Conservation (phyloP, 35 echinoderm and acorn worm genomes). For the Hemicentrotus pulcherrimus region DNA sequence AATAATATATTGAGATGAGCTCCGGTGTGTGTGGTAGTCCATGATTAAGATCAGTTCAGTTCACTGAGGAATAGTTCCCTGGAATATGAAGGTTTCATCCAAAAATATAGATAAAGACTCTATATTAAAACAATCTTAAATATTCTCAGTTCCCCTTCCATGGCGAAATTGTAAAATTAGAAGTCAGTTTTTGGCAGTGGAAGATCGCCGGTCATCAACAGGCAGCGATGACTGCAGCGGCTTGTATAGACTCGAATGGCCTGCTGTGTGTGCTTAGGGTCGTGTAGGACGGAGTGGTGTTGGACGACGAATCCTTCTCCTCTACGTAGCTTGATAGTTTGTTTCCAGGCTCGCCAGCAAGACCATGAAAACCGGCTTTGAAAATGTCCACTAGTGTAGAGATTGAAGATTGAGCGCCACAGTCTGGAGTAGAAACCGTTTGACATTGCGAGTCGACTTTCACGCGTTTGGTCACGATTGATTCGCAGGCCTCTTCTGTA, state of each 20-base stretch:
- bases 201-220: slow-evolving; percentile 36
- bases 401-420: slow-evolving; percentile 64
- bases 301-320: not conserved
- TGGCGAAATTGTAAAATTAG: not conserved
- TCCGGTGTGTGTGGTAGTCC: not conserved
- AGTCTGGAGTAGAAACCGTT: slow-evolving; percentile 43
- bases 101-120: not conserved
- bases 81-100: not conserved
- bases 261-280: not conserved
- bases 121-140: not conserved
- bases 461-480: slow-evolving; percentile 62
- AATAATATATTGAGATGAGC: not conserved
- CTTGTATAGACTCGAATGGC: slow-evolving; percentile 58
- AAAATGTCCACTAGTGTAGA: slow-evolving; percentile 90
- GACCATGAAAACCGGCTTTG: slow-evolving; percentile 87
- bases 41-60: not conserved
- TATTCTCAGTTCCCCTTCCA: not conserved
- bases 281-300: slow-evolving; percentile 4
- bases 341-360: slow-evolving; percentile 74
- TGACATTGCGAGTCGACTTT: slow-evolving; percentile 69
- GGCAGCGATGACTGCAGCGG: slow-evolving; percentile 59
- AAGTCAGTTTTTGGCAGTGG: slow-evolving; percentile 26
- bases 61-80: not conserved
- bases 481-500: slow-evolving; percentile 73
- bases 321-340: slow-evolving; percentile 27